These are phyloP conservation scores for Ectemnius continuus DNA, from an alignment of 2,888 invertebrate species.

Conservation along the genomic window DNA sequence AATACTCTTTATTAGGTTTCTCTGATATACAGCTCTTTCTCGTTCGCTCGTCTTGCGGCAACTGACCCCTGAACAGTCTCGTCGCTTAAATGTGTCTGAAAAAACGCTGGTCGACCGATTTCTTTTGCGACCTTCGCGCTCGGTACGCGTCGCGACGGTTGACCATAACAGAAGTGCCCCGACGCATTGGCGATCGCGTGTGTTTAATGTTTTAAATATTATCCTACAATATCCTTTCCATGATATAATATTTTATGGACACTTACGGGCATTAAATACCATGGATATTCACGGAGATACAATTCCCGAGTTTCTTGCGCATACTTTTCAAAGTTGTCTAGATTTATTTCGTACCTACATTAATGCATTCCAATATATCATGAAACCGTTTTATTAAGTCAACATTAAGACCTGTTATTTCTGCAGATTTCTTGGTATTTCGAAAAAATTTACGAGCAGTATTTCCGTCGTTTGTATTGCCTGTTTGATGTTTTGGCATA, in stretches of 20 bases:
- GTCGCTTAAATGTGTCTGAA: too few relatives aligned
- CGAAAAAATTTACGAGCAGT: slow-evolving; percentile 22
- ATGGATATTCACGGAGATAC: slow-evolving; percentile 10
- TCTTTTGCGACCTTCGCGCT: too few relatives aligned
- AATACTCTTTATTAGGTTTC: too few relatives aligned
- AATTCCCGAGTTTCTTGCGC: background rate
- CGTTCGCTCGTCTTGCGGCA: too few relatives aligned
- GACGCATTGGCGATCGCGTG: too few relatives aligned
- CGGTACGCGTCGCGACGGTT: too few relatives aligned
- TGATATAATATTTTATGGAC: slow-evolving; percentile 23
- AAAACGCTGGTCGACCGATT: too few relatives aligned
- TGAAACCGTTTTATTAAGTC: slow-evolving; percentile 21
- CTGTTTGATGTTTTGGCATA: slow-evolving; percentile 9
- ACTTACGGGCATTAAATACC: slow-evolving; percentile 13
- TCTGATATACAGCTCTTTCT: too few relatives aligned
- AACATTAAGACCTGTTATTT: slow-evolving; percentile 21
- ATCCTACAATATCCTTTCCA: slow-evolving; percentile 1
- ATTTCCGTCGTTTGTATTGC: slow-evolving; percentile 25
- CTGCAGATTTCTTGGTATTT: slow-evolving; percentile 16
- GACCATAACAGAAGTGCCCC: too few relatives aligned
- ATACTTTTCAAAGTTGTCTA: slow-evolving; percentile 18
- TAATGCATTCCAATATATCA: slow-evolving; percentile 14
- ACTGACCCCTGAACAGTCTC: too few relatives aligned
- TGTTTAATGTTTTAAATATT: too few relatives aligned
- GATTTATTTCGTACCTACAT: slow-evolving; percentile 6